Evolutionary conservation across 2,797 vertebrate genomes (phyloP), one percentile per base, ranked within the genome.

Genomic region (Orestias chungarensis): DNA sequence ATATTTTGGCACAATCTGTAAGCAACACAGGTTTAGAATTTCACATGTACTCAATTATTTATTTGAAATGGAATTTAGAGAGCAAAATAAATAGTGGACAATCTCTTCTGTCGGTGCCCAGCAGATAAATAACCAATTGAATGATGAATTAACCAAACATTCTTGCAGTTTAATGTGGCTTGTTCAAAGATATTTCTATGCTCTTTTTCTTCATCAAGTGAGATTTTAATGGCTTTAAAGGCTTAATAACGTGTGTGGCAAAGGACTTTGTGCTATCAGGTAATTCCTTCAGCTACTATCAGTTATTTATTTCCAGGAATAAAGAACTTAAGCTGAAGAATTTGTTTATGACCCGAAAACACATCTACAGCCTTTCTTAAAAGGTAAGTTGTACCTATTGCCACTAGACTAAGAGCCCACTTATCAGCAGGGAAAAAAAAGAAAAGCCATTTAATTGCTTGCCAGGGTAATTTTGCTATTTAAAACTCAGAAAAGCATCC

Each of bases 381-480:
- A 14, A 15, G 86, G 70, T 83, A 80, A 87, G 89, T 75, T 82
- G 83, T 76, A 73, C 62, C 70, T 74, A 12, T 66, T 65, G 79
- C 81, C 62, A 29, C 54, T 44, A 75, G 80, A 87, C 87, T 88
- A 91, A 87, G 75, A 83, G 81, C 44, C 42, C 70, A 76, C 79
- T 90, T 89, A 92, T 92, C 93, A 33, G 70, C 1, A 18, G 9
- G 17, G 42, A 67, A 76, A 2, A 0, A 70, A 74, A 74, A 77
- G 11, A 50, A 82, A 68, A 73, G 73, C 61, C 38, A 65, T 87
- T 86, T 92, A 88, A 93, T 90, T 90, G 83, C 81, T 75, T 90
- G 87, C 68, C 25, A 57, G 73, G 67, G 71, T 78, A 70, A 84
- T 88, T 88, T 83, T 66, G 40, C 68, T 82, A 57, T 25, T 3